A percentile compares a stretch with the other conserved stretches of the same genome.
Conservation (phyloP, 2,888 invertebrate genomes). For the Tupiocoris notatus region DNA sequence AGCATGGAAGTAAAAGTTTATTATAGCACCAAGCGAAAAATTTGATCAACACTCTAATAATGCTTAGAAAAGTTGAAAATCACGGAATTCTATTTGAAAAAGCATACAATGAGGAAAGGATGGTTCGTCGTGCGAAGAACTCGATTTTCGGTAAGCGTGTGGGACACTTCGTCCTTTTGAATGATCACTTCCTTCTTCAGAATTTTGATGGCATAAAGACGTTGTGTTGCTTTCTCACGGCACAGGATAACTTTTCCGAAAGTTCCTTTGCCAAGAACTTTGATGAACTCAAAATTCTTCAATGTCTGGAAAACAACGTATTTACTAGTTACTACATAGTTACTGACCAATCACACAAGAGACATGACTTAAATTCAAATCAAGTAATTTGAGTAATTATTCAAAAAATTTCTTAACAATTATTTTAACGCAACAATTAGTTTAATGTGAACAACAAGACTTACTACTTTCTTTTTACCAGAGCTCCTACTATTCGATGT, state of each 20-base stretch:
- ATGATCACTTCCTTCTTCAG: conserved; percentile 97
- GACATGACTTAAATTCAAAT: no score
- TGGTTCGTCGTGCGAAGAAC: conserved; percentile 96
- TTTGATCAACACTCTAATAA: no score
- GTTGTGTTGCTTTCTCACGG: conserved; percentile 89
- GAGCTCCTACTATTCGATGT: conserved; percentile 69
- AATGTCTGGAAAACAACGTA: conserved; percentile 67
- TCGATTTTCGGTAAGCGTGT: conserved; percentile 97
- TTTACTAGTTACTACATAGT: no score
- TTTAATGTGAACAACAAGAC: no score
- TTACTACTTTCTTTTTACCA: conserved; percentile 74
- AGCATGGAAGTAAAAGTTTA: no score
- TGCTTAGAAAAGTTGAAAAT: no score
- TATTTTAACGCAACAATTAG: no score
- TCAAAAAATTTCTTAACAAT: no score
- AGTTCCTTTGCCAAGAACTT: conserved; percentile 96
- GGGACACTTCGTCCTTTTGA: conserved; percentile 97
- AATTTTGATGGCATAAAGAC: conserved; percentile 96
- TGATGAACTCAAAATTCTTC: conserved; percentile 98
- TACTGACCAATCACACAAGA: no score
- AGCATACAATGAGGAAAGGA: conserved; percentile 98
- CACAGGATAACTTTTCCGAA: conserved; percentile 98
- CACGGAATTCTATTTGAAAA: no score
- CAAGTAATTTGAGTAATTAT: no score
- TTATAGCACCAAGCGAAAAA: no score